Base-by-base conservation (phyloP, 2,888 invertebrate genomes). In the Liposcelis brunnea region DNA sequence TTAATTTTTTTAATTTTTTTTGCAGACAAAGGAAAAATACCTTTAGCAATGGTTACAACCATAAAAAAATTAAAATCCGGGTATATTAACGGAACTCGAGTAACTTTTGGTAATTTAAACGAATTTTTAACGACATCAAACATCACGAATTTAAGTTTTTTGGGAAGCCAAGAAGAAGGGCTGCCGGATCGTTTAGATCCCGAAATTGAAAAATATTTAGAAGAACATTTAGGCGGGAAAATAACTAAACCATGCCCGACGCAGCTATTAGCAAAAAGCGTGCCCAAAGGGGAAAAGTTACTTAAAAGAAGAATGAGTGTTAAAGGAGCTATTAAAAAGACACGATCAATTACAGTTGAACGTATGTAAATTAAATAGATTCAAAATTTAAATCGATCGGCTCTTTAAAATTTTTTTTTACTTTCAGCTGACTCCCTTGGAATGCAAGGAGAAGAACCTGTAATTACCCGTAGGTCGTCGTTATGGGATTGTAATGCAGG, bases 41-140 rank as follows among this genome's bases (percentile, higher is more conserved):
- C 93, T 0, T 70, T 87, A 60, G 87, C 94, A 0, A 89, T 98
- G 79, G 81, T 95, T 54, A 91, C 93, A 2, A 97, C 97, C 1
- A 89, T 98, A 76, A 91, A 94, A 60, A 98, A 98, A 65, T 68
- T 98, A 2, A 93, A 94, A 63, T 94, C 93, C 49, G 98, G 98
- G 8, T 98, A 98, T 60, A 91, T 97, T 45, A 94, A 94, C 59
- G 98, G 97, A n/a, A 95, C 97, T 0, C 74, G 95, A 55, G 95
- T 98, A 0, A 89, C 93, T 47, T 67, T 98, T 48, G 95, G 97
- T n/a, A 82, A 84, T 60, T 67, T 98, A 26, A 82, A 81, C 51
- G 95, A 97, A 53, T 99, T 98, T 62, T 67, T 97, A 47, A 94
- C 83, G 56, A 99, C 98, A 0, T 97, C 97, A 2, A 97, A 95